These are phyloP conservation scores for Busseola fusca DNA, from an alignment of 2,888 invertebrate species.

Conservation along the genomic window DNA sequence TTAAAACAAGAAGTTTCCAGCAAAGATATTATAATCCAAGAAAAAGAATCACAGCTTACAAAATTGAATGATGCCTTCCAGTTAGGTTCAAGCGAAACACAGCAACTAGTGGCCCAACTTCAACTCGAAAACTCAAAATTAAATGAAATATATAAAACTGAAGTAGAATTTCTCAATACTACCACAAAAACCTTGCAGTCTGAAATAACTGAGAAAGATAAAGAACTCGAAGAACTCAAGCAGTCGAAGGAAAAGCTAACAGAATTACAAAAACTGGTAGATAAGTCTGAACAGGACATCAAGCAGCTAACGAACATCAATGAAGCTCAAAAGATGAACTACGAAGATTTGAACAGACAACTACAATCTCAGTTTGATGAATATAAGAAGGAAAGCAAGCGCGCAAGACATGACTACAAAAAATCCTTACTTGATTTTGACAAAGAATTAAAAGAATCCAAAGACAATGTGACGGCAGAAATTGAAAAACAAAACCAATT, in stretches of 20 bases:
- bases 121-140: constrained; percentile 79
- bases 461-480: constrained; percentile 79
- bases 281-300: constrained; percentile 84
- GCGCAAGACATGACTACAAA: constrained; percentile 86
- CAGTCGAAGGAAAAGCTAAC: constrained; percentile 79
- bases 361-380: constrained; percentile 82
- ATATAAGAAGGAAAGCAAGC: constrained; percentile 84
- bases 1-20: constrained; percentile 72
- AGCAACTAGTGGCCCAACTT: constrained; percentile 74
- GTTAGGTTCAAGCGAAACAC: constrained; percentile 75
- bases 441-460: constrained; percentile 79
- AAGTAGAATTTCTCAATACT: constrained; percentile 80
- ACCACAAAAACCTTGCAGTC: constrained; percentile 75
- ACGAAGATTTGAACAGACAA: constrained; percentile 85
- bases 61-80: constrained; percentile 75
- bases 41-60: constrained; percentile 74
- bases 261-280: constrained; percentile 80
- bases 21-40: constrained; percentile 72
- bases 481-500: constrained; percentile 79
- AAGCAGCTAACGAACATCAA: constrained; percentile 84
- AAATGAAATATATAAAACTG: constrained; percentile 76
- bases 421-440: constrained; percentile 89
- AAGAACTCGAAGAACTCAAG: constrained; percentile 75
- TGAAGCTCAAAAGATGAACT: constrained; percentile 85
- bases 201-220: constrained; percentile 76